A percentile compares a stretch with the other conserved stretches of the same genome.
Evolutionary conservation across 1,140 invertebrate species (phyloP).

Genomic region (Rhysida immarginata): DNA sequence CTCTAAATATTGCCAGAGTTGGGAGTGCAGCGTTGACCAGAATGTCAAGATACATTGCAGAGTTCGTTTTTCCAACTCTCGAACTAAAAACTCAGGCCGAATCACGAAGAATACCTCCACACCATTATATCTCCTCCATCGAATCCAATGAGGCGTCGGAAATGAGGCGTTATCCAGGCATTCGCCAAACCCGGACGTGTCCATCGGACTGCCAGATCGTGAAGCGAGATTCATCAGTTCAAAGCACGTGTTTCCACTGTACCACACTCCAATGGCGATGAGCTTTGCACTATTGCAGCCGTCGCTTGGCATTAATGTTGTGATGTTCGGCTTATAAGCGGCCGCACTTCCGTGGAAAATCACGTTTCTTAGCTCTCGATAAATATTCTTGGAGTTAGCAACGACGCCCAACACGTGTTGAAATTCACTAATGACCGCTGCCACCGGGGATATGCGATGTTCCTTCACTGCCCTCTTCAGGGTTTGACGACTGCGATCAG

Average conservation of each 20-base stretch:
- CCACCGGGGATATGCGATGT: background rate
- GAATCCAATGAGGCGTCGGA: background rate
- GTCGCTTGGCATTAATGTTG: background rate
- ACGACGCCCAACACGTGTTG: background rate
- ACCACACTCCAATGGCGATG: background rate
- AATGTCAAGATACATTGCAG: too few species aligned
- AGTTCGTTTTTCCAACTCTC: too few species aligned
- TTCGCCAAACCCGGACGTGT: background rate
- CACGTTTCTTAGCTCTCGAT: background rate
- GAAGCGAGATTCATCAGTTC: conserved; percentile 1
- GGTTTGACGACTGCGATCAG: too few species aligned
- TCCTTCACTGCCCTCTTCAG: background rate
- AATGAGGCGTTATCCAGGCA: background rate
- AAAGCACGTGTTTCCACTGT: background rate
- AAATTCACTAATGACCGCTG: background rate
- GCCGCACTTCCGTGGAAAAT: background rate
- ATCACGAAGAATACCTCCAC: background rate
- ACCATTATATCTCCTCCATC: background rate
- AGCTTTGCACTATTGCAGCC: background rate
- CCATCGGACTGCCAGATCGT: conserved; percentile 2
- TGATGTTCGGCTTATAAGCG: background rate
- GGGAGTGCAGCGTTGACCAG: too few species aligned
- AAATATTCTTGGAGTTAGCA: background rate
- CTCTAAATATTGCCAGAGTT: too few species aligned
- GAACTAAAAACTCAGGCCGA: background rate